Conservation (phyloP, 2,888 invertebrate species). For the Diachrysia chrysitis region DNA sequence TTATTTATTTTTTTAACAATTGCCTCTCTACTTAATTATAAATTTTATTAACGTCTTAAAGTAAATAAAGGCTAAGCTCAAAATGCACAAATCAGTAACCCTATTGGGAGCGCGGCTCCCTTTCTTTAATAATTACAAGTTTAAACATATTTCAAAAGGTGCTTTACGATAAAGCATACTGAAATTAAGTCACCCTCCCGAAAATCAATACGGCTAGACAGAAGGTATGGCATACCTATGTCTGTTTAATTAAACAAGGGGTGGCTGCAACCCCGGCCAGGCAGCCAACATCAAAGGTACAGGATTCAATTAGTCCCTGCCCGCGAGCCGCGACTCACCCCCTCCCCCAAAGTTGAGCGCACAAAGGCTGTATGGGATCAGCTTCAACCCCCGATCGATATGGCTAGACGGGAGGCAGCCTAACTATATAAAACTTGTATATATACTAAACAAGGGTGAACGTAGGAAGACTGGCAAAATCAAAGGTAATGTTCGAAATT, state of each 20-base stretch:
- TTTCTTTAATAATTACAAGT: too few species aligned
- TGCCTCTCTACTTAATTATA: too few species aligned
- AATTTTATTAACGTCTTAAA: too few species aligned
- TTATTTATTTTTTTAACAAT: too few species aligned
- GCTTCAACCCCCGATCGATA: slow-evolving; percentile 15
- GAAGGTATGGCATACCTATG: background rate
- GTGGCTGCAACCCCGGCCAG: background rate
- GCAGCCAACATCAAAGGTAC: background rate
- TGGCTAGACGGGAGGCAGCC: slow-evolving; percentile 15
- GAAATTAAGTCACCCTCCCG: background rate
- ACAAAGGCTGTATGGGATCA: background rate
- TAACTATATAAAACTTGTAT: background rate
- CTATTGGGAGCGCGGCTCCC: too few species aligned
- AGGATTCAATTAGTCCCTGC: slow-evolving; percentile 2
- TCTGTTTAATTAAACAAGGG: background rate
- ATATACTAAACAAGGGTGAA: background rate
- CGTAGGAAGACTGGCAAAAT: slow-evolving; percentile 1
- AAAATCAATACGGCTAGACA: slow-evolving; percentile 2
- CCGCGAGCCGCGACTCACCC: background rate
- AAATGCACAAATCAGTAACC: too few species aligned
- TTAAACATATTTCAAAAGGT: too few species aligned
- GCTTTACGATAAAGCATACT: background rate
- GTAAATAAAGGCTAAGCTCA: too few species aligned
- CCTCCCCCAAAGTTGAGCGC: background rate
- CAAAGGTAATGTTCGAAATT: slow-evolving; percentile 10